These are phyloP conservation scores for Margarornis squamiger DNA, from an alignment of 2,797 vertebrate species.

Conservation along the genomic window DNA sequence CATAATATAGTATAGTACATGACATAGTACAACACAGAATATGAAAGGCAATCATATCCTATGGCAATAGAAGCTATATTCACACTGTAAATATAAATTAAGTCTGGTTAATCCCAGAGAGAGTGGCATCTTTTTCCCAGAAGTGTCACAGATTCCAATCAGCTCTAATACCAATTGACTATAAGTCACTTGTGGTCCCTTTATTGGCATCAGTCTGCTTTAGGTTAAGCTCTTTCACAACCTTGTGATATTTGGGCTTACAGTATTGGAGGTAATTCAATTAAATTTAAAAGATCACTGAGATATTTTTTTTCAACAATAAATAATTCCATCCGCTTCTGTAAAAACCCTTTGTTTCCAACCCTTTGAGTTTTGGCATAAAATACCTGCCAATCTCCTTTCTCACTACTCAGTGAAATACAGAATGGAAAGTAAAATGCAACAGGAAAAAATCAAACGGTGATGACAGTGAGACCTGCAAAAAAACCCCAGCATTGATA, in stretches of 20 bases:
- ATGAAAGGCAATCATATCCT: conserved; percentile 31
- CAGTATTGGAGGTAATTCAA: conserved; percentile 35
- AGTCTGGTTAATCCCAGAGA: conserved; percentile 34
- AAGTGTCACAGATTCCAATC: conserved; percentile 47
- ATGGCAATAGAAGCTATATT: conserved; percentile 20
- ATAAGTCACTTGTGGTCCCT: conserved; percentile 47
- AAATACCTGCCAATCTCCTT: conserved; percentile 7
- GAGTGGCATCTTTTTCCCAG: conserved; percentile 21
- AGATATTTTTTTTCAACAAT: conserved; percentile 14
- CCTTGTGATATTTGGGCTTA: conserved; percentile 32
- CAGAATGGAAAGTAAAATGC: not conserved
- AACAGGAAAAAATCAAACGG: conserved; percentile 5
- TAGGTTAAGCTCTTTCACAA: conserved; percentile 43
- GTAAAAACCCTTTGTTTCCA: conserved; percentile 41
- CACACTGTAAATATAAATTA: conserved; percentile 55
- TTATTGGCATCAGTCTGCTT: conserved; percentile 41
- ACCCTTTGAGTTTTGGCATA: not conserved
- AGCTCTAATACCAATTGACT: conserved; percentile 48
- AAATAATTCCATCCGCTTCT: not conserved
- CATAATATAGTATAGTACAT: conserved; percentile 11
- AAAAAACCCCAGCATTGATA: conserved; percentile 11
- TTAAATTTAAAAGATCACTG: conserved; percentile 49
- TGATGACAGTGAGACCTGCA: not conserved
- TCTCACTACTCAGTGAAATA: not conserved
- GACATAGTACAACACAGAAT: not conserved